Conservation (phyloP, 2,888 invertebrate species). For the Cepaea hortensis region DNA sequence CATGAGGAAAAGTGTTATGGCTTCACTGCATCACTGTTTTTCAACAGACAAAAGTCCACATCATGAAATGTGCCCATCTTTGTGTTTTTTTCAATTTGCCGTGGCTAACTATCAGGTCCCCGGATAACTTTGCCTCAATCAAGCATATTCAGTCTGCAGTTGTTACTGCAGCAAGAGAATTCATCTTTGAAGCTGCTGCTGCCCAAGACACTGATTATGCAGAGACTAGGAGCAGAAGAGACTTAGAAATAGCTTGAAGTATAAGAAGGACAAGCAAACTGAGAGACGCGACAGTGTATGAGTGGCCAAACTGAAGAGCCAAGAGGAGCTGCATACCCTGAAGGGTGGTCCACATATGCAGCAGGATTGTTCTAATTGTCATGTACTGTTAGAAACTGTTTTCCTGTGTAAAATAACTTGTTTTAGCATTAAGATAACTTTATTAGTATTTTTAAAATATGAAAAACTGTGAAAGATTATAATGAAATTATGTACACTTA, state of each 20-base stretch:
- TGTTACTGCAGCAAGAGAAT: not conserved
- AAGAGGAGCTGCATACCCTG: too few species aligned
- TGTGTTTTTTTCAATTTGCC: not conserved
- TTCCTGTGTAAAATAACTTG: too few species aligned
- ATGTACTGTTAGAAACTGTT: too few species aligned
- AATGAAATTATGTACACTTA: too few species aligned
- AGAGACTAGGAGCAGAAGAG: not conserved
- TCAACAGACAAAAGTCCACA: not conserved
- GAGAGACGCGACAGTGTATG: not conserved
- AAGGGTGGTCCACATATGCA: too few species aligned
- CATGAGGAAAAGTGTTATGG: not conserved
- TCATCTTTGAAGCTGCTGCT: not conserved
- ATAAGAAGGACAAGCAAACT: too few species aligned
- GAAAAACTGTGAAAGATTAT: too few species aligned
- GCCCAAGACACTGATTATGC: not conserved
- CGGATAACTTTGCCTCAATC: not conserved
- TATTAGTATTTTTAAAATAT: too few species aligned
- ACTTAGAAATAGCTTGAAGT: too few species aligned
- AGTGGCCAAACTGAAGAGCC: not conserved
- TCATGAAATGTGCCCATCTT: not conserved
- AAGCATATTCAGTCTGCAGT: not conserved
- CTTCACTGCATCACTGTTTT: not conserved
- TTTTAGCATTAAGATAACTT: too few species aligned
- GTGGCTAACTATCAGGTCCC: not conserved
- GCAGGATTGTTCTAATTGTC: too few species aligned